Percentiles rank a stretch among this genome's conserved stretches.
These are phyloP conservation scores for Epinotia ramella DNA, from an alignment of 2,888 invertebrate species.

Conservation along the genomic window DNA sequence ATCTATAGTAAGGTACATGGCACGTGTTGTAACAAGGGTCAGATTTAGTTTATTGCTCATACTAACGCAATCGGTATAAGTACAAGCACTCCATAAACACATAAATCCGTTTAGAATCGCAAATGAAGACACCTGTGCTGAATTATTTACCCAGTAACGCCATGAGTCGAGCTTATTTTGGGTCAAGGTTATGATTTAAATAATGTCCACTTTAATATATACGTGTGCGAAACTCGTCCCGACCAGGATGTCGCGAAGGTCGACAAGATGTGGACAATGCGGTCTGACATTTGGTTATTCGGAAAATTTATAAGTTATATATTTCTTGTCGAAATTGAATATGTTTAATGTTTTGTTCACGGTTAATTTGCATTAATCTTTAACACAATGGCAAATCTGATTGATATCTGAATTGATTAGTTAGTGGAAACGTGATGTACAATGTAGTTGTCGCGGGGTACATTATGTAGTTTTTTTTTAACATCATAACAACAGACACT, in stretches of 20 bases:
- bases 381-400: background rate
- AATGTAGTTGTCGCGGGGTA: too few relatives aligned
- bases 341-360: background rate
- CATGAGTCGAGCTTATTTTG: slow-evolving; percentile 46
- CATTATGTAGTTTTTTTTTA: too few relatives aligned
- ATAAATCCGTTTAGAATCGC: slow-evolving; percentile 2
- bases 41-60: background rate
- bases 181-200: slow-evolving; percentile 69
- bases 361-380: slow-evolving; percentile 9
- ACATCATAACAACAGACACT: too few relatives aligned
- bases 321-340: slow-evolving; percentile 29
- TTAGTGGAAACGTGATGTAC: background rate
- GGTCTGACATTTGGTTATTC: slow-evolving; percentile 41
- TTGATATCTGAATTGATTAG: background rate
- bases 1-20: too few relatives aligned
- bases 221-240: slow-evolving; percentile 54
- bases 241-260: slow-evolving; percentile 78
- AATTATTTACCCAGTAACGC: slow-evolving; percentile 23
- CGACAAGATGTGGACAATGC: slow-evolving; percentile 53
- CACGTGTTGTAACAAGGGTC: too few relatives aligned
- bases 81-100: background rate
- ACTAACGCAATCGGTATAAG: background rate
- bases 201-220: slow-evolving; percentile 58
- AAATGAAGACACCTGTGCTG: slow-evolving; percentile 27
- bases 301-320: slow-evolving; percentile 10